A percentile compares a stretch with the other conserved stretches of the same genome.
Evolutionary conservation across 2,113 vertebrate species (phyloP).

Genomic region (Saguinus midas): DNA sequence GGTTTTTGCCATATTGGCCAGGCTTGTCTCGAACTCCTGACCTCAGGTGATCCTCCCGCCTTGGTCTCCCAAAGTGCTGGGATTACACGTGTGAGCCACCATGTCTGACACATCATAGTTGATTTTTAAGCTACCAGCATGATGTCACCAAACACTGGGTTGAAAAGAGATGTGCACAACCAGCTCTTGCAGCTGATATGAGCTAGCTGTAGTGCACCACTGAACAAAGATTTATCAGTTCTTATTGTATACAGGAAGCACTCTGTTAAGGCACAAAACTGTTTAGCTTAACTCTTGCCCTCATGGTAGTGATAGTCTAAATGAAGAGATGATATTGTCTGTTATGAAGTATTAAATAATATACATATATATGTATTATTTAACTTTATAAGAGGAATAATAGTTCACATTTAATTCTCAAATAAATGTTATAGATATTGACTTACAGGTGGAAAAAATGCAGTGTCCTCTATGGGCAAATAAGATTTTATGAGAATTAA

Average conservation of each 20-base stretch:
- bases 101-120: neutral
- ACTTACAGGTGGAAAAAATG: neutral
- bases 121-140: neutral
- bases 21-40: too few relatives aligned
- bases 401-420: slow-evolving; percentile 1
- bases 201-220: neutral
- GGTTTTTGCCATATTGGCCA: too few relatives aligned
- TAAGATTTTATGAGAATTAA: neutral
- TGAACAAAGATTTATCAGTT: neutral
- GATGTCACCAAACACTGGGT: neutral
- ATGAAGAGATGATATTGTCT: neutral
- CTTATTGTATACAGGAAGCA: neutral
- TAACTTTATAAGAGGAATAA: neutral
- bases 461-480: neutral
- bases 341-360: neutral
- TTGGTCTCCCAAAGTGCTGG: too few relatives aligned
- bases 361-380: neutral
- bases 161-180: neutral
- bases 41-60: too few relatives aligned
- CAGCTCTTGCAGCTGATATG: neutral
- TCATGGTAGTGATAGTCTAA: neutral
- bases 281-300: neutral
- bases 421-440: neutral
- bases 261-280: neutral
- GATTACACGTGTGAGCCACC: too few relatives aligned